Base-by-base conservation (phyloP, 2,113 vertebrate genomes). In the Monopterus albus region DNA sequence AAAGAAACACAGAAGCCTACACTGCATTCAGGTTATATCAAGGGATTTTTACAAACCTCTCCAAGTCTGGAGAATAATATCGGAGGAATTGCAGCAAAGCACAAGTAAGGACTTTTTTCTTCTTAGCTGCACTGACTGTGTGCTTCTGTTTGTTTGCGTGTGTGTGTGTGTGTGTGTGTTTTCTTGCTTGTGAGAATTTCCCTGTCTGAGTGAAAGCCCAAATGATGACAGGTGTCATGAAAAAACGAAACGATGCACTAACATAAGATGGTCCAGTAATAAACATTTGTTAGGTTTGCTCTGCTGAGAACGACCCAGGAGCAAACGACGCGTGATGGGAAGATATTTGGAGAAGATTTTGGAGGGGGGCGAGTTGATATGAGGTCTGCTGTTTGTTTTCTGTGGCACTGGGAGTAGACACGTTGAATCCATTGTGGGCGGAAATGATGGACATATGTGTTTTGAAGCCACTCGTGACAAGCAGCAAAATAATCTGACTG, bases 61-160 rank as follows among this genome's bases (percentile, higher is more conserved):
- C 25, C 49, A 83, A 85, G 65, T 85, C 69, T 80, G 85, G 84
- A 79, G 83, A 80, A 81, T 82, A 80, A 62, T 53, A 72, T 61
- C 74, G 68, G 51, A 56, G 26, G 83, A 72, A 88, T 78, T 87
- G 72, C 75, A 25, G 75, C 81, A 83, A 69, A 79, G 89, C 76
- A 87, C 84, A 91, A 91, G 91, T 90, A 91, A 90, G 87, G 83
- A 91, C 87, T 91, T 89, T 91, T 88, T 21, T 69, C n/a, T 61
- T 80, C 56, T 82, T 77, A 78, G 33, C 79, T 75, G 57, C 73
- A 66, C 63, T 25, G 58, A 72, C 55, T 64, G 10, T 31, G 23
- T n/a, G 49, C 29, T 18, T 84, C 13, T 47, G 36, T 72, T 40
- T 35, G 15, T 8, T n/a, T 18, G 11, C 33, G 17, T n/a, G 36